Evolutionary conservation across 1,140 invertebrate species (phyloP).

Genomic region (Microplitis demolitor): DNA sequence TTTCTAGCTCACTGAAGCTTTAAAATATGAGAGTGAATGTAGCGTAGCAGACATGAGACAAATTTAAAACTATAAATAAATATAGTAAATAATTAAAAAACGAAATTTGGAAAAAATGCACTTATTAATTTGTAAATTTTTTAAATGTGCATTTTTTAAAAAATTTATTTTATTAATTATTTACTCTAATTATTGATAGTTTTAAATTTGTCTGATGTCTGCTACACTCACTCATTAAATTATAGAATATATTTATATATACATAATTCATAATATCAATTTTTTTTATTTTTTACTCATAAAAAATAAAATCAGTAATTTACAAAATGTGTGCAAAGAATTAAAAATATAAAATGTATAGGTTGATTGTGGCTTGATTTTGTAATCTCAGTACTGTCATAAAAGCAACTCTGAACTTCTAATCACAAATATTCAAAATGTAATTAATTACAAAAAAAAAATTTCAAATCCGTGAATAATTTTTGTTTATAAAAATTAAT

Average conservation of each 20-base stretch:
- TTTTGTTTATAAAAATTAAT: slow-evolving; percentile 12
- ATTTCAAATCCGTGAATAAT: slow-evolving; percentile 24
- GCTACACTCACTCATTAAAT: too few relatives aligned
- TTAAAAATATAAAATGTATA: slow-evolving; percentile 11
- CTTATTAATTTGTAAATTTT: too few relatives aligned
- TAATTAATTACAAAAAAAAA: slow-evolving; percentile 19
- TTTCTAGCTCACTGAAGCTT: neutral
- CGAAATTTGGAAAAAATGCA: too few relatives aligned
- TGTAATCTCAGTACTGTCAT: slow-evolving; percentile 52
- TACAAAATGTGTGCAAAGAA: slow-evolving; percentile 7
- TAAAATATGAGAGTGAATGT: neutral
- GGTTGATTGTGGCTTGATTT: slow-evolving; percentile 57
- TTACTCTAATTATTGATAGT: too few relatives aligned
- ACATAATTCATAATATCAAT: slow-evolving; percentile 1
- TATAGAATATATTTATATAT: slow-evolving; percentile 3
- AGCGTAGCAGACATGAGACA: too few relatives aligned
- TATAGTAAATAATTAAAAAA: too few relatives aligned
- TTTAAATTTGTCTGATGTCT: too few relatives aligned
- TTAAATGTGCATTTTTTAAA: too few relatives aligned
- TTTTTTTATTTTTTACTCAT: slow-evolving; percentile 27
- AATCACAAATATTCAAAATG: slow-evolving; percentile 42
- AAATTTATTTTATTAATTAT: too few relatives aligned
- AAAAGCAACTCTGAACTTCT: slow-evolving; percentile 57
- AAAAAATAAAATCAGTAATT: slow-evolving; percentile 4
- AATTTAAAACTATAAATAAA: too few relatives aligned